phyloP scores from a whole-genome alignment of 2,797 vertebrate genomes.

The Fringilla coelebs region DNA sequence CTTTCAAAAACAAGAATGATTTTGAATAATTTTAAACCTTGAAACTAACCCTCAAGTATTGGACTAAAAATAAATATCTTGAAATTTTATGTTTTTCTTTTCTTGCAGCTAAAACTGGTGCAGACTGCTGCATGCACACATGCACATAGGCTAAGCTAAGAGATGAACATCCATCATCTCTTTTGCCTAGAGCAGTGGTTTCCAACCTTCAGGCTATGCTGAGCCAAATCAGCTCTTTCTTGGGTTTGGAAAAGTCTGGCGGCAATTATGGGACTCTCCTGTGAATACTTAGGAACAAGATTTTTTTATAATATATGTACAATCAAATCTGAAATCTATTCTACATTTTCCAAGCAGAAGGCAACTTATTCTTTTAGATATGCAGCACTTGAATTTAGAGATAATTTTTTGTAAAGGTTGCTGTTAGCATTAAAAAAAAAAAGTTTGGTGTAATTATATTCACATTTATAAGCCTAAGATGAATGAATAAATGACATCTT shows the following conservation, averaged over 20 bases:
- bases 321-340: not conserved
- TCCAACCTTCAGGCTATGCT: conserved; percentile 59
- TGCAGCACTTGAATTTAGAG: not conserved
- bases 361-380: not conserved
- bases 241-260: conserved; percentile 21
- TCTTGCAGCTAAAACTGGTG: not conserved
- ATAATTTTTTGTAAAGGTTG: not conserved
- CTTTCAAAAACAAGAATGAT: not conserved
- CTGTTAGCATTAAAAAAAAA: not conserved
- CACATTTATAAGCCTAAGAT: not conserved
- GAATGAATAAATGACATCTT: not conserved
- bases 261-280: conserved; percentile 42
- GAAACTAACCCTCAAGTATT: not conserved
- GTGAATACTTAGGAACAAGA: not conserved
- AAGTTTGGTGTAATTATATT: not conserved
- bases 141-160: not conserved
- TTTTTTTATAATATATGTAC: not conserved
- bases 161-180: conserved; percentile 40
- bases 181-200: conserved; percentile 63
- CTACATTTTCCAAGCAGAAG: not conserved
- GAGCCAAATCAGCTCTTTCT: conserved; percentile 5
- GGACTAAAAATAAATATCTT: conserved; percentile 48
- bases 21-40: conserved; percentile 25
- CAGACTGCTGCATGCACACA: not conserved
- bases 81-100: not conserved